phyloP scores from a whole-genome alignment of 2,888 invertebrate species.

The Drosophila quinaria region DNA sequence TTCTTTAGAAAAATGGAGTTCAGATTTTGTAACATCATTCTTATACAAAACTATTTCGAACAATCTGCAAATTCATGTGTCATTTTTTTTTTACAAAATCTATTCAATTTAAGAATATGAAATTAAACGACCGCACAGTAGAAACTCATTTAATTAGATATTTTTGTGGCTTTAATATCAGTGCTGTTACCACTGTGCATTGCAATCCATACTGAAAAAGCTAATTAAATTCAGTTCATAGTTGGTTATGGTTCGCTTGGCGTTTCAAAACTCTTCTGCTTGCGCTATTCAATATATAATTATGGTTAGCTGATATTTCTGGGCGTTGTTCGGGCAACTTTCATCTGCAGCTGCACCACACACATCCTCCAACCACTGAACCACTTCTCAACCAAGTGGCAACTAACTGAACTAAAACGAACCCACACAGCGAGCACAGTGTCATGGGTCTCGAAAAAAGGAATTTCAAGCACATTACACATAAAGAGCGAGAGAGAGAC shows the following conservation, averaged over 20 bases:
- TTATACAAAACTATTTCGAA: too few relatives aligned
- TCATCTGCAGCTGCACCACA: constrained; percentile 51
- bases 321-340: constrained; percentile 44
- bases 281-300: constrained; percentile 70
- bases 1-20: too few relatives aligned
- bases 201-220: constrained; percentile 41
- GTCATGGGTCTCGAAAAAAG: constrained; percentile 50
- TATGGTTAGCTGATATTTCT: constrained; percentile 72
- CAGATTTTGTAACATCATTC: too few relatives aligned
- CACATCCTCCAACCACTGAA: constrained; percentile 8
- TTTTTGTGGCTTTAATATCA: neutral
- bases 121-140: too few relatives aligned
- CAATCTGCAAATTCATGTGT: too few relatives aligned
- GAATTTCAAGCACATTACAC: constrained; percentile 32
- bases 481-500: constrained; percentile 19
- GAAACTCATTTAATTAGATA: too few relatives aligned
- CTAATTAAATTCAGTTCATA: constrained; percentile 82
- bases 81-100: too few relatives aligned
- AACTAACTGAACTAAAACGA: constrained; percentile 23
- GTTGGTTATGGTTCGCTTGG: constrained; percentile 69
- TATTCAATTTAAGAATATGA: too few relatives aligned
- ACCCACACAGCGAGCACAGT: constrained; percentile 13
- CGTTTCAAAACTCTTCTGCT: constrained; percentile 61
- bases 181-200: constrained; percentile 38
- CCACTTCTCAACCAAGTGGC: constrained; percentile 4